phyloP scores from a whole-genome alignment of 2,888 invertebrate species.

The Sesia apiformis region DNA sequence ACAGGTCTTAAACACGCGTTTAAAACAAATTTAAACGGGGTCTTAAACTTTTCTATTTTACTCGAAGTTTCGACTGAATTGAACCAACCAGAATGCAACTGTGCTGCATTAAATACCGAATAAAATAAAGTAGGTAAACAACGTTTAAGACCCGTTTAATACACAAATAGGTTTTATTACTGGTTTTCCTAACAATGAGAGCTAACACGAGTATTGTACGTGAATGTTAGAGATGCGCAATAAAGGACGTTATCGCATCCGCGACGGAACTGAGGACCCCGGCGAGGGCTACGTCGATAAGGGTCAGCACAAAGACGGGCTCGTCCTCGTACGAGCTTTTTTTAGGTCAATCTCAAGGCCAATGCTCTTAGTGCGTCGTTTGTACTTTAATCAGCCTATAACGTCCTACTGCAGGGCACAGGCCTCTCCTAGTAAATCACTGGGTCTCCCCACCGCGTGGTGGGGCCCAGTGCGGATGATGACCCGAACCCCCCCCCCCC shows the following conservation, averaged over 20 bases:
- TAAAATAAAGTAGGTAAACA: no score
- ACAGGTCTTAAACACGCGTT: no score
- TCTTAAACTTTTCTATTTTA: no score
- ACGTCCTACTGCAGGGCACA: no score
- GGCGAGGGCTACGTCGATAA: conserved; percentile 19
- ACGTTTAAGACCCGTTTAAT: no score
- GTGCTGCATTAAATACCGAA: no score
- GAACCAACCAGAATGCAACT: no score
- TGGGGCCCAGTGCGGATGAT: no score
- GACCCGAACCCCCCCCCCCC: no score
- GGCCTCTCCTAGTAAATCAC: no score
- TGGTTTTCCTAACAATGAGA: neutral
- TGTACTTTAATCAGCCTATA: neutral
- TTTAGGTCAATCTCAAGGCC: neutral
- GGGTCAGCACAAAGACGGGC: conserved; percentile 42
- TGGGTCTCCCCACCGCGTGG: neutral
- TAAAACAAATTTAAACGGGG: no score
- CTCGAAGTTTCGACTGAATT: no score
- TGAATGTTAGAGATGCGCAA: conserved; percentile 26
- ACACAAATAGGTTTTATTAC: neutral
- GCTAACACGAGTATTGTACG: conserved; percentile 16
- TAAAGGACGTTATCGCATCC: conserved; percentile 31
- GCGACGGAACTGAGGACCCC: conserved; percentile 21
- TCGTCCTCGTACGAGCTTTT: conserved; percentile 10
- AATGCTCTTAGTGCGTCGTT: neutral